A percentile compares a stretch with the other conserved stretches of the same genome.
phyloP scores from a whole-genome alignment of 2,888 invertebrate species.

The Melanotus villosus region DNA sequence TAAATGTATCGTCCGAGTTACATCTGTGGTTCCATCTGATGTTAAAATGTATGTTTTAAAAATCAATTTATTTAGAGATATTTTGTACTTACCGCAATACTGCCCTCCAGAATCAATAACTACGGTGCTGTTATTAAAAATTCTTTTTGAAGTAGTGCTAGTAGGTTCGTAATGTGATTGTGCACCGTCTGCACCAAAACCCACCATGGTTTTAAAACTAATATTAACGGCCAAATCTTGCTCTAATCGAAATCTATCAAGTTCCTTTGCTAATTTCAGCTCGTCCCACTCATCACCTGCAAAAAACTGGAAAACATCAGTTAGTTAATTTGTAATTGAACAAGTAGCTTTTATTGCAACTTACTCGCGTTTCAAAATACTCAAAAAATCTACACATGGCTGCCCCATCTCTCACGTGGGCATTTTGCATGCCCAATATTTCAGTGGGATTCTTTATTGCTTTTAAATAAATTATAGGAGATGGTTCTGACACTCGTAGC shows the following conservation, averaged over 20 bases:
- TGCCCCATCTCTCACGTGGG: slow-evolving; percentile 90
- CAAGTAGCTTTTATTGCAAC: too few species aligned
- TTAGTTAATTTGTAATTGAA: too few species aligned
- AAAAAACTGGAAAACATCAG: slow-evolving; percentile 61
- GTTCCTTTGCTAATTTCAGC: slow-evolving; percentile 77
- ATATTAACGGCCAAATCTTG: slow-evolving; percentile 82
- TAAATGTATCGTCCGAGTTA: slow-evolving; percentile 91
- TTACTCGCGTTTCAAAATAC: slow-evolving; percentile 78
- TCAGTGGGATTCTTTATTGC: slow-evolving; percentile 89
- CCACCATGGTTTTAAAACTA: slow-evolving; percentile 90
- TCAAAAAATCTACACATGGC: slow-evolving; percentile 91
- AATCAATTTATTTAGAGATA: neutral
- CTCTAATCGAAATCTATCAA: slow-evolving; percentile 80
- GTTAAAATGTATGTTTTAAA: slow-evolving; percentile 25
- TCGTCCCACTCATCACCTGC: slow-evolving; percentile 77
- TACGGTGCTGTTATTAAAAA: slow-evolving; percentile 84
- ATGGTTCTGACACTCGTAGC: slow-evolving; percentile 75
- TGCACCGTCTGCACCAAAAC: slow-evolving; percentile 89
- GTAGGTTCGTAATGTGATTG: slow-evolving; percentile 88
- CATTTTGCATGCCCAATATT: slow-evolving; percentile 84
- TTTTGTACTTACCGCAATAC: slow-evolving; percentile 77
- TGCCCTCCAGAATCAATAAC: slow-evolving; percentile 97
- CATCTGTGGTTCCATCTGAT: slow-evolving; percentile 91
- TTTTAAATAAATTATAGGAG: slow-evolving; percentile 89
- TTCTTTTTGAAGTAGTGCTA: slow-evolving; percentile 75